Base-by-base conservation (phyloP, 2,888 invertebrate species). In the Rhopalosiphum nymphaeae region DNA sequence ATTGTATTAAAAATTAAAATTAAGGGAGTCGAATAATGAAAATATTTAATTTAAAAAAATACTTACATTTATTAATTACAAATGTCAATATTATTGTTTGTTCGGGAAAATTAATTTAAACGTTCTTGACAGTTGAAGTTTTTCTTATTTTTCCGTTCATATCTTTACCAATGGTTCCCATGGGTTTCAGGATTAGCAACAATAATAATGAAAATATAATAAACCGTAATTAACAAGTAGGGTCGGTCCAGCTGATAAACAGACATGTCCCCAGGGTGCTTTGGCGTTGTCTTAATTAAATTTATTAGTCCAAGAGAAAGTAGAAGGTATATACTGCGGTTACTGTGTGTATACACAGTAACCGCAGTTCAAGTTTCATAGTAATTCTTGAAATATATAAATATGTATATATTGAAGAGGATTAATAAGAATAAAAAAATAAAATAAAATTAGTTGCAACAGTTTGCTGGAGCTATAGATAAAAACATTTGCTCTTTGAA, bases 151-250 rank as follows among this genome's bases (percentile, higher is more conserved):
- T 89, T 44, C 13, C 92, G 29, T 67, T 56, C 53, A 13, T 53
- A 44, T 93, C 92, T 44, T 61, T 7, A 36, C 84, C 89, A 84
- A 93, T 67, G 93, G 89, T n/a, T 85, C 89, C 93, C 90, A 10
- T 26, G 94, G 89, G 91, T 67, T n/a, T 53, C 61, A 42, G 90
- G 90, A 94, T 94, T 94, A 94, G 61, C 94, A 91, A 94, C 91
- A 87, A 94, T 90, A 94, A 94, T 94, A 94, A 94, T 67, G 94
- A 86, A 94, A 94, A 94, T 94, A 94, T 94, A 94, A 94, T 94
- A 94, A 94, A 94, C 94, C 94, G 91, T 91, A 94, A 91, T 91
- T 94, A 94, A 94, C 94, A 86, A 94, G 89, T 91, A 44, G 85
- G 91, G 84, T 86, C 42, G 90, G 94, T 91, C 91, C 91, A 44